Evolutionary conservation across 2,797 vertebrate genomes (phyloP).

Genomic region (Halcyon badia): DNA sequence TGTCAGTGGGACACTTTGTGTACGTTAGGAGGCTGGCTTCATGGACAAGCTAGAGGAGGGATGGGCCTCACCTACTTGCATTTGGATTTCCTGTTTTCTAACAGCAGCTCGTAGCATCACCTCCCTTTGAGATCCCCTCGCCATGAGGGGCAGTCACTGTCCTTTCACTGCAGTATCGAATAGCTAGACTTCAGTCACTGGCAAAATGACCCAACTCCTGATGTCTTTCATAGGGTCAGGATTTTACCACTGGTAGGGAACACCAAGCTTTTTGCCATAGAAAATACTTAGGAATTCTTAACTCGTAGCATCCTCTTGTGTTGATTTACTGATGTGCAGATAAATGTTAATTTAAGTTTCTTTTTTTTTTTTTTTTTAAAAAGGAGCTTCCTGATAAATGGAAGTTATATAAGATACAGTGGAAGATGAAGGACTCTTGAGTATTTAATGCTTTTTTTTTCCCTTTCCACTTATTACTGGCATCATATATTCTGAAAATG

Average conservation of each 20-base stretch:
- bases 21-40: background rate
- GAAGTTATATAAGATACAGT: background rate
- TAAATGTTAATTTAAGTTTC: constrained; percentile 9
- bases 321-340: constrained; percentile 37
- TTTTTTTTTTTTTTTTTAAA: background rate
- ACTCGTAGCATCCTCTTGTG: constrained; percentile 32
- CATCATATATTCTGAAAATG: constrained; percentile 70
- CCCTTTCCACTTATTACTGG: constrained; percentile 54
- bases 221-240: background rate
- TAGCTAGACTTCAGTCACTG: background rate
- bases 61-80: background rate
- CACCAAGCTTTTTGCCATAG: background rate
- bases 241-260: background rate
- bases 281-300: background rate
- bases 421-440: constrained; percentile 57
- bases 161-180: background rate
- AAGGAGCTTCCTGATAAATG: background rate
- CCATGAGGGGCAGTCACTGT: accelerated
- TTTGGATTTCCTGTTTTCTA: background rate
- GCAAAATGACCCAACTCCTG: background rate
- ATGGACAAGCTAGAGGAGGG: background rate
- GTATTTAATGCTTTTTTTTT: constrained; percentile 4
- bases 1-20: background rate
- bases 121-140: background rate
- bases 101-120: background rate